Conservation (phyloP, 2,888 invertebrate species). For the Cremastinae sp. region DNA sequence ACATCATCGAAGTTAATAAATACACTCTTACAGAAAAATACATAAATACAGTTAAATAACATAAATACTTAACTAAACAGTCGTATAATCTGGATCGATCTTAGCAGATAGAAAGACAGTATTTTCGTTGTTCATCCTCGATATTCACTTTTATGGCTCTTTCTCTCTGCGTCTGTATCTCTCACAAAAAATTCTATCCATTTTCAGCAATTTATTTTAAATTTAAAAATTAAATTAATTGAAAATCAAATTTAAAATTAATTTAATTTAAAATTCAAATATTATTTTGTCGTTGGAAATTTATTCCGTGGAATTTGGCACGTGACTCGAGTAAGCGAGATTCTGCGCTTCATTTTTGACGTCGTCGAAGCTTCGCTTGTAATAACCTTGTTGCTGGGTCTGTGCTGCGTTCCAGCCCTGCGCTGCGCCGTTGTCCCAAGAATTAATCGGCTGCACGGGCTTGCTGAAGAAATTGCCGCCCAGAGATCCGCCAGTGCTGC, state of each 20-base stretch:
- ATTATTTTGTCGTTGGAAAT: slow-evolving; percentile 1
- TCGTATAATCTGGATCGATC: slow-evolving; percentile 43
- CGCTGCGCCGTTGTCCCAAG: slow-evolving; percentile 68
- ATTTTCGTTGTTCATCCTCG: slow-evolving; percentile 12
- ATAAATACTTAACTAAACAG: slow-evolving; percentile 63
- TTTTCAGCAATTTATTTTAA: too few species aligned
- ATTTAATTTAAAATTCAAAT: background rate
- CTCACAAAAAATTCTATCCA: too few species aligned
- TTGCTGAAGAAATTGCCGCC: slow-evolving; percentile 73
- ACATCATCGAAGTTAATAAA: slow-evolving; percentile 51
- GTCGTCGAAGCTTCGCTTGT: slow-evolving; percentile 80
- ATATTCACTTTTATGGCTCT: slow-evolving; percentile 9
- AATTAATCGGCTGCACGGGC: slow-evolving; percentile 63
- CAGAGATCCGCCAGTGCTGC: slow-evolving; percentile 66
- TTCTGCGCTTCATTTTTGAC: slow-evolving; percentile 85
- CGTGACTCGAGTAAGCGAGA: slow-evolving; percentile 87
- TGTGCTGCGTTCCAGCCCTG: slow-evolving; percentile 73
- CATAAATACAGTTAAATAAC: too few species aligned
- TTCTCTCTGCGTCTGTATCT: slow-evolving; percentile 25
- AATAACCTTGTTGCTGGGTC: slow-evolving; percentile 74
- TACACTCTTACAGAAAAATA: slow-evolving; percentile 46
- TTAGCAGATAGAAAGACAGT: slow-evolving; percentile 33
- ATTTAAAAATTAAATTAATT: too few species aligned
- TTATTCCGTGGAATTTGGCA: slow-evolving; percentile 72
- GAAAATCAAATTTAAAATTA: too few species aligned